These are phyloP conservation scores for Sebastes nivosus DNA, from an alignment of 2,797 vertebrate species.

Conservation along the genomic window DNA sequence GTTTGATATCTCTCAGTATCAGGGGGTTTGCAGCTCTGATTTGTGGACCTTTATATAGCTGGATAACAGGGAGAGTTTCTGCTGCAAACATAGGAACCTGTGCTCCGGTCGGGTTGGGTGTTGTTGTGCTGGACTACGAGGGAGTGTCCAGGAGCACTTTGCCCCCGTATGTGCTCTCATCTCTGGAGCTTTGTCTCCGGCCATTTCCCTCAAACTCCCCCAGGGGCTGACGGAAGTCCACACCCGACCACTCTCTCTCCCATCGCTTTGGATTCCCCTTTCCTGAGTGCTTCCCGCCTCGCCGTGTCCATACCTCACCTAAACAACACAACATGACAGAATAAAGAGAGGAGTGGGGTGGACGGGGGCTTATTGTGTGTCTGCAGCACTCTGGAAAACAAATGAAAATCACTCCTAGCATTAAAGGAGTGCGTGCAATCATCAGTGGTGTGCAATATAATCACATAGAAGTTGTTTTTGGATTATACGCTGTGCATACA, in stretches of 20 bases:
- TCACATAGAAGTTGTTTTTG: neutral
- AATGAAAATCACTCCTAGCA: neutral
- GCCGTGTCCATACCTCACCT: slow-evolving; percentile 27
- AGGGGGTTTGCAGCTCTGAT: neutral
- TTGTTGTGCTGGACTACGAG: slow-evolving; percentile 20
- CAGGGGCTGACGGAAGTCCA: slow-evolving; percentile 58
- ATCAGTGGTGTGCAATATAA: neutral
- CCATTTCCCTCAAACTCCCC: slow-evolving; percentile 64
- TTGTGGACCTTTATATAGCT: neutral
- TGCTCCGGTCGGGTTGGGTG: slow-evolving; percentile 39
- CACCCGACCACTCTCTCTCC: slow-evolving; percentile 54
- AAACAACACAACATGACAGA: slow-evolving; percentile 34
- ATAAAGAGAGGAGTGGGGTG: slow-evolving; percentile 1
- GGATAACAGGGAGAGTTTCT: slow-evolving; percentile 10
- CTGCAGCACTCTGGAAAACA: neutral
- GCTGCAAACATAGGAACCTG: slow-evolving; percentile 21
- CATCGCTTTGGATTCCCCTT: slow-evolving; percentile 45
- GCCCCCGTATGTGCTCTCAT: slow-evolving; percentile 57
- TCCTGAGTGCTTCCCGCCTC: slow-evolving; percentile 57
- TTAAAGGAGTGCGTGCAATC: neutral
- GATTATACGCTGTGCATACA: neutral
- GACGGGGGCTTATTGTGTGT: slow-evolving; percentile 14
- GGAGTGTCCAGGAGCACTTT: slow-evolving; percentile 60
- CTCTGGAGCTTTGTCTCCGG: slow-evolving; percentile 69
- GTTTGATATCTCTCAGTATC: neutral